Percentiles rank a stretch among this genome's conserved stretches.
Conservation (phyloP, 2,113 vertebrate species). For the Carollia perspicillata region DNA sequence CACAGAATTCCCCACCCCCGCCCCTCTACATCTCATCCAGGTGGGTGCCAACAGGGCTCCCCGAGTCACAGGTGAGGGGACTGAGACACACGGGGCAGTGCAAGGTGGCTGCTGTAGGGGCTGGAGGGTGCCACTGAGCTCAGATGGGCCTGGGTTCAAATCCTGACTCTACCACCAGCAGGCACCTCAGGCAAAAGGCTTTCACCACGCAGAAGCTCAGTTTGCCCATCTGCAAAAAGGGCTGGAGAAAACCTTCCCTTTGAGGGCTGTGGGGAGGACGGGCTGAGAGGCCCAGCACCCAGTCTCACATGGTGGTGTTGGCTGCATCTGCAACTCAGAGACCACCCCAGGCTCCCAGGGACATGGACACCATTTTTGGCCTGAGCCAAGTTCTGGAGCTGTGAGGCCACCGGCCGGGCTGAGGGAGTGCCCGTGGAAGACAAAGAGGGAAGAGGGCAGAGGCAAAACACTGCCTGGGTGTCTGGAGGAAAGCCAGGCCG, state of each 20-base stretch:
- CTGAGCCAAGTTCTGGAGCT: neutral
- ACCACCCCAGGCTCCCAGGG: neutral
- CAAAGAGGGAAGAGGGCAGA: neutral
- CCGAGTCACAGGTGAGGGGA: neutral
- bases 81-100: neutral
- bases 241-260: neutral
- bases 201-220: neutral
- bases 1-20: neutral
- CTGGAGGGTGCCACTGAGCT: neutral
- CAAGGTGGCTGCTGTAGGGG: neutral
- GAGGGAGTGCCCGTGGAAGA: neutral
- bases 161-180: neutral
- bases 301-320: neutral
- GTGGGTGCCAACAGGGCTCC: neutral
- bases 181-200: neutral
- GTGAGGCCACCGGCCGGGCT: neutral
- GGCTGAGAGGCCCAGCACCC: neutral
- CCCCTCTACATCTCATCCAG: fast-evolving
- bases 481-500: neutral
- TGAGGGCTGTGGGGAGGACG: neutral
- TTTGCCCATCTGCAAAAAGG: neutral
- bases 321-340: neutral
- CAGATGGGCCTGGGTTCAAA: neutral
- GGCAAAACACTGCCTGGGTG: neutral
- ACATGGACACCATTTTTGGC: neutral